Conservation (phyloP, 2,888 invertebrate genomes). For the Tenthredo notha region DNA sequence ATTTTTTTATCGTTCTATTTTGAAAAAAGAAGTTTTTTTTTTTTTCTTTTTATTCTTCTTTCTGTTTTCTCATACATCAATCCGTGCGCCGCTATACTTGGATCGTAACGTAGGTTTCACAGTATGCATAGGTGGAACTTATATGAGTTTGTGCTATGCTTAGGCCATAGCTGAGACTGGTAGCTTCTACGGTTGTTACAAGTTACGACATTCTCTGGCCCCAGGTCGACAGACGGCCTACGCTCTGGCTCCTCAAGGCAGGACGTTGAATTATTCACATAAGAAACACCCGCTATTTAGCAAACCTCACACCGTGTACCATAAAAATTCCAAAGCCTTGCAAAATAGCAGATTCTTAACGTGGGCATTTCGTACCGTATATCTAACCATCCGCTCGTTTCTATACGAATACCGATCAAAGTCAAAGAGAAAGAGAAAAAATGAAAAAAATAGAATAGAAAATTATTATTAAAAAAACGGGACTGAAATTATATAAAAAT, state of each 20-base stretch:
- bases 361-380: background rate
- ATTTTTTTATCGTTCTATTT: background rate
- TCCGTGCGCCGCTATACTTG: background rate
- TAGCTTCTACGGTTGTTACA: constrained; percentile 25
- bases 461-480: background rate
- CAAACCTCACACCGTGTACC: constrained; percentile 59
- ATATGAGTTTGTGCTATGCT: background rate
- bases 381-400: background rate
- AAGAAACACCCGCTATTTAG: constrained; percentile 70
- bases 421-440: background rate
- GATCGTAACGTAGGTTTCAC: background rate
- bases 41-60: background rate
- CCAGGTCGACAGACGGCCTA: constrained; percentile 64
- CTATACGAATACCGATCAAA: background rate
- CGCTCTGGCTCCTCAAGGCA: constrained; percentile 70
- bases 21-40: background rate
- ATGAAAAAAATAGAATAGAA: background rate
- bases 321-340: constrained; percentile 40
- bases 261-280: constrained; percentile 72
- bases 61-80: background rate
- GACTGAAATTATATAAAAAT: background rate
- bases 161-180: background rate
- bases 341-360: constrained; percentile 19
- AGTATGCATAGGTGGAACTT: constrained; percentile 8
- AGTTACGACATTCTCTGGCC: constrained; percentile 49